These are phyloP conservation scores for Cygnus buccinator DNA, from an alignment of 2,113 vertebrate species.

Conservation along the genomic window DNA sequence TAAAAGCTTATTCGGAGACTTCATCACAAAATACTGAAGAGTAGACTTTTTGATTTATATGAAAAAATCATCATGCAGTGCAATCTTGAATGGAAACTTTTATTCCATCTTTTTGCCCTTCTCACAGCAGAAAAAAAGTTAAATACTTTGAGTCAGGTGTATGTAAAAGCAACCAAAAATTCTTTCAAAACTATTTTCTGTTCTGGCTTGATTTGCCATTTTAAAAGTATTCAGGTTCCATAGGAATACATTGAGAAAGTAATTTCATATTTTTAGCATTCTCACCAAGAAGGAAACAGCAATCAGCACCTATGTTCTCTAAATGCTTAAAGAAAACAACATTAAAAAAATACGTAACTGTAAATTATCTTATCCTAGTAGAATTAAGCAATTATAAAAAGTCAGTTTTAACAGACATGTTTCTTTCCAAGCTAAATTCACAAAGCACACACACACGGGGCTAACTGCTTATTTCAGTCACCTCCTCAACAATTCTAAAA, in stretches of 20 bases:
- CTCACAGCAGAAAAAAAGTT: not conserved
- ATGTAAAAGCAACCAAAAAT: not conserved
- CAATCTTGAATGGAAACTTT: not conserved
- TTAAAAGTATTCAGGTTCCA: not conserved
- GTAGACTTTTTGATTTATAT: not conserved
- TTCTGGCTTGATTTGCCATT: not conserved
- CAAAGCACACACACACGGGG: not conserved
- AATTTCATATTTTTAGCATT: not conserved
- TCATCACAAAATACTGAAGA: not conserved
- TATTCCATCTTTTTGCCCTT: not conserved
- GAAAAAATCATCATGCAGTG: accelerated
- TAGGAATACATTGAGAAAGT: not conserved
- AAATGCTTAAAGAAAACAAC: not conserved
- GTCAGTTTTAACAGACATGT: not conserved
- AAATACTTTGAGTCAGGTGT: not conserved
- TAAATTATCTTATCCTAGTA: not conserved
- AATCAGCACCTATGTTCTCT: not conserved
- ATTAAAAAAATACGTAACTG: not conserved
- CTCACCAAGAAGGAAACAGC: not conserved
- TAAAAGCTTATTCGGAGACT: not conserved
- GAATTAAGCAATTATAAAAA: not conserved
- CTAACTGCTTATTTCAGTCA: not conserved
- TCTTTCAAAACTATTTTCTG: not conserved
- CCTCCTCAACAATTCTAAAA: not conserved
- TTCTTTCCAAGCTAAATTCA: not conserved